Evolutionary conservation across 2,888 invertebrate genomes (phyloP).

Genomic region (Pristionchus japonicus): DNA sequence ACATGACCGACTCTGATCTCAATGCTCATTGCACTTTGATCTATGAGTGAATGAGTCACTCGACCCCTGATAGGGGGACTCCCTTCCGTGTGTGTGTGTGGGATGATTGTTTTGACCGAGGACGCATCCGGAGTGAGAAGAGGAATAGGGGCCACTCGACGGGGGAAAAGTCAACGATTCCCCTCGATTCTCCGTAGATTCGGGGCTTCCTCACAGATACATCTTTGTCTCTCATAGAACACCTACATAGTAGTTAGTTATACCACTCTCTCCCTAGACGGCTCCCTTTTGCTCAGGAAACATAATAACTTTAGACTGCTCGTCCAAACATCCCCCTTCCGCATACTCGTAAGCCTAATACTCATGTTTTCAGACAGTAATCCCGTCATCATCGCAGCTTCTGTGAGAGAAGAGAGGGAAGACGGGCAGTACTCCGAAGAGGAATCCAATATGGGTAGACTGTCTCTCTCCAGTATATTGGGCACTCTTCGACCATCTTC

Average conservation of each 20-base stretch:
- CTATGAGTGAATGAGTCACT: constrained; percentile 3
- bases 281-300: background rate
- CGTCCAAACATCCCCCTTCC: background rate
- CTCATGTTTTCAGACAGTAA: background rate
- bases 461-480: background rate
- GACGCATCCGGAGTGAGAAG: constrained; percentile 10
- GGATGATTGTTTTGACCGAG: constrained; percentile 18
- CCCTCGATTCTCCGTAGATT: background rate
- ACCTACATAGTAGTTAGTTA: background rate
- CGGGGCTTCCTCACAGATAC: background rate
- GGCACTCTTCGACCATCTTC: background rate
- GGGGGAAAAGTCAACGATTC: background rate
- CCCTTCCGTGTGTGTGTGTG: background rate
- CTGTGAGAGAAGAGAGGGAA: background rate
- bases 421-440: background rate
- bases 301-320: background rate
- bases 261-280: too few relatives aligned
- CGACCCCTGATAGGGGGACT: background rate
- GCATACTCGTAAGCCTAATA: too few relatives aligned
- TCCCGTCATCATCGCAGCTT: background rate
- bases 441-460: constrained; percentile 15
- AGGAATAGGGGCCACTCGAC: background rate
- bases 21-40: background rate
- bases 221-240: background rate
- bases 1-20: background rate